Conservation (phyloP, 2,888 invertebrate genomes). For the Drosophila kokeensis region DNA sequence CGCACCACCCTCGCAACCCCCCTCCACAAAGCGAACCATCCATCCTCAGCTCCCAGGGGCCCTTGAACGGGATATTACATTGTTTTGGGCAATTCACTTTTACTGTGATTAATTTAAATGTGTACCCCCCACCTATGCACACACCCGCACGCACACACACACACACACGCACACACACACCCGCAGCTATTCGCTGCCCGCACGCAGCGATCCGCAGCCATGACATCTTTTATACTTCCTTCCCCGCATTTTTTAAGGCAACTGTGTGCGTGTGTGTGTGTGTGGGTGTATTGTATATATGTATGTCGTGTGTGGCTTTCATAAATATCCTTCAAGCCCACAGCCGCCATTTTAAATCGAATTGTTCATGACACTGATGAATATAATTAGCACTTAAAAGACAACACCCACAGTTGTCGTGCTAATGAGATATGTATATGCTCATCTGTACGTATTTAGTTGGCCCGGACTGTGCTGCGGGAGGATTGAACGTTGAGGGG, state of each 20-base stretch:
- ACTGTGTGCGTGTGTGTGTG: background rate
- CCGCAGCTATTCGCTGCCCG: conserved; percentile 26
- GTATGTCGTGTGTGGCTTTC: conserved; percentile 71
- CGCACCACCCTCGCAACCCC: background rate
- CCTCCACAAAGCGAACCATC: background rate
- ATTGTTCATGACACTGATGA: conserved; percentile 64
- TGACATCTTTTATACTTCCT: conserved; percentile 36
- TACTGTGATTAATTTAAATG: conserved; percentile 81
- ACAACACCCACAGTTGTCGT: conserved; percentile 73
- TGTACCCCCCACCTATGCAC: conserved; percentile 18
- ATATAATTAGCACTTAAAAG: conserved; percentile 71
- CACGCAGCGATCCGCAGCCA: conserved; percentile 38
- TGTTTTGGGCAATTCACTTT: conserved; percentile 81
- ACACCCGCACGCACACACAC: background rate
- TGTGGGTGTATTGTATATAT: conserved; percentile 6
- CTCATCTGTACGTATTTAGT: conserved; percentile 12
- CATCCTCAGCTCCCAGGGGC: conserved; percentile 56
- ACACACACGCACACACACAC: background rate
- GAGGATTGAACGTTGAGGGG: background rate
- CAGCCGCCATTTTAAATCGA: conserved; percentile 74
- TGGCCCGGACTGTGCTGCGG: conserved; percentile 7
- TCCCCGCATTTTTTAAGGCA: conserved; percentile 24
- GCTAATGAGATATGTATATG: conserved; percentile 59
- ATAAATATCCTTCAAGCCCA: conserved; percentile 66
- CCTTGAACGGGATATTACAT: conserved; percentile 72